phyloP scores from a whole-genome alignment of 1,140 invertebrate genomes.

The Drosophila grimshawi region DNA sequence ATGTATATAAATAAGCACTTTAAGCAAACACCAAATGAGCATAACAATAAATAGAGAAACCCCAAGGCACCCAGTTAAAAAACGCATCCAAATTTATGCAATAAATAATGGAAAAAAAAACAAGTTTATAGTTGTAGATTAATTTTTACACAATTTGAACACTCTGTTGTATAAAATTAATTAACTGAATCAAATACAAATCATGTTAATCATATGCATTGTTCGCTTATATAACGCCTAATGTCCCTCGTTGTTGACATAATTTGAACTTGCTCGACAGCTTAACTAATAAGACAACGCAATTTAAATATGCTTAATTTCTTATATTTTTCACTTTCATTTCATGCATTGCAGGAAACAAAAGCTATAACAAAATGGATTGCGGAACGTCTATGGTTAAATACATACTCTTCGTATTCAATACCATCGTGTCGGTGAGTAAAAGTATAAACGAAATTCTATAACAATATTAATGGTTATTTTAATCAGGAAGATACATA shows the following conservation, averaged over 20 bases:
- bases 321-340: slow-evolving; percentile 4
- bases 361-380: slow-evolving; percentile 84
- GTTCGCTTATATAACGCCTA: slow-evolving; percentile 22
- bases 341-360: slow-evolving; percentile 44
- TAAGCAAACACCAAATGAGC: too few relatives aligned
- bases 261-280: slow-evolving; percentile 33
- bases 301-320: background rate
- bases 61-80: background rate
- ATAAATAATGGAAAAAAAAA: background rate
- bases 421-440: slow-evolving; percentile 93
- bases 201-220: slow-evolving; percentile 22
- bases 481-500: background rate
- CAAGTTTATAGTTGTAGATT: slow-evolving; percentile 2
- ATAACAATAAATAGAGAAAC: too few relatives aligned
- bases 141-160: slow-evolving; percentile 14
- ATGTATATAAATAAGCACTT: too few relatives aligned
- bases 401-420: slow-evolving; percentile 93
- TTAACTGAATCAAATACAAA: slow-evolving; percentile 22
- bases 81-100: background rate
- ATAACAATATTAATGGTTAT: background rate
- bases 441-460: slow-evolving; percentile 13
- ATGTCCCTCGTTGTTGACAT: slow-evolving; percentile 27
- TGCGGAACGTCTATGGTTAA: slow-evolving; percentile 91
- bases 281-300: background rate
- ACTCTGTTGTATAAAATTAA: slow-evolving; percentile 30